A percentile compares a stretch with the other conserved stretches of the same genome.
Conservation (phyloP, 2,888 invertebrate species). For the Philereme vetulata region DNA sequence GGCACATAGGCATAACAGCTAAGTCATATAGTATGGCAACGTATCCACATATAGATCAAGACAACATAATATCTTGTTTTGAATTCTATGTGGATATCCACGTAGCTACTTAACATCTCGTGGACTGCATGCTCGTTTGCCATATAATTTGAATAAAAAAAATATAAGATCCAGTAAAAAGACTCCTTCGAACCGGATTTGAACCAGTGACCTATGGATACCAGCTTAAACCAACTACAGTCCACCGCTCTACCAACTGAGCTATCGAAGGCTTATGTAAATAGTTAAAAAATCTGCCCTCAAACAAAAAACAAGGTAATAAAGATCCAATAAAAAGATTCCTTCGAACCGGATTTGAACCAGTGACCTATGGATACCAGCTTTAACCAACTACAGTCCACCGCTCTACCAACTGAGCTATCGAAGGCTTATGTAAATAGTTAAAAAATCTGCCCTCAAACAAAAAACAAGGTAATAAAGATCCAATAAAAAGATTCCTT, state of each 20-base stretch:
- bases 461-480: not conserved
- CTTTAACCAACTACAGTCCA: slow-evolving; percentile 72
- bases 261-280: slow-evolving; percentile 37
- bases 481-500: slow-evolving; percentile 57
- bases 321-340: slow-evolving; percentile 44
- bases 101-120: too few species aligned
- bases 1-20: too few species aligned
- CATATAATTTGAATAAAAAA: too few species aligned
- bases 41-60: too few species aligned
- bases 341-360: slow-evolving; percentile 86
- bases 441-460: slow-evolving; percentile 4
- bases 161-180: too few species aligned
- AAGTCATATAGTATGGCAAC: too few species aligned
- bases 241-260: slow-evolving; percentile 70
- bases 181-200: too few species aligned
- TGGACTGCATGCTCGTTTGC: too few species aligned
- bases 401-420: slow-evolving; percentile 85
- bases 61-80: too few species aligned
- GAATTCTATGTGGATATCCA: too few species aligned
- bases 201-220: too few species aligned
- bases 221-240: too few species aligned
- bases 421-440: slow-evolving; percentile 63
- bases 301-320: not conserved
- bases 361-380: slow-evolving; percentile 85
- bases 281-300: not conserved